A percentile compares a stretch with the other conserved stretches of the same genome.
Conservation (phyloP, 2,113 vertebrate species). For the Anguilla rostrata region DNA sequence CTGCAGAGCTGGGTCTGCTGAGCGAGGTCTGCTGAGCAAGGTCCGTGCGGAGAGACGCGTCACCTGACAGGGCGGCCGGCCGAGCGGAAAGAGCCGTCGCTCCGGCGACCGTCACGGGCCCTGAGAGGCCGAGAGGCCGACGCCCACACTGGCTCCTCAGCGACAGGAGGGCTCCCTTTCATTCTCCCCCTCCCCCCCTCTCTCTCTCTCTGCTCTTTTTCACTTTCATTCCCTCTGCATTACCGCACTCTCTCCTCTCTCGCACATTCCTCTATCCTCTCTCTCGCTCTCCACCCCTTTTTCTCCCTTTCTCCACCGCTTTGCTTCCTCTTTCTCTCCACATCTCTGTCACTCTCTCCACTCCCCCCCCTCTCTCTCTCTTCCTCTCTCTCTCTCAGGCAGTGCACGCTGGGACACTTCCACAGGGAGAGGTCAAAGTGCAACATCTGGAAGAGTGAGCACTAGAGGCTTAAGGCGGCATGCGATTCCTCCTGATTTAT, state of each 20-base stretch:
- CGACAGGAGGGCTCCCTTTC: too few relatives aligned
- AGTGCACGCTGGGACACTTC: neutral
- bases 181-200: neutral
- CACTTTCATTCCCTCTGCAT: neutral
- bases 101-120: neutral
- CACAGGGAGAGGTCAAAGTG: neutral
- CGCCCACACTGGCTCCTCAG: too few relatives aligned
- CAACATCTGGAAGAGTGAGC: neutral
- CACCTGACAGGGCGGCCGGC: neutral
- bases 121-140: neutral
- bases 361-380: neutral
- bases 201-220: neutral
- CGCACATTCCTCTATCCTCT: too few relatives aligned
- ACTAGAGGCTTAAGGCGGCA: neutral
- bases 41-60: neutral
- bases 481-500: constrained; percentile 13
- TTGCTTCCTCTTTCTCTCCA: neutral
- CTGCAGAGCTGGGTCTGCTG: too few relatives aligned
- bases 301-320: neutral
- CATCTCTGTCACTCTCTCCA: too few relatives aligned
- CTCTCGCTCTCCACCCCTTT: too few relatives aligned
- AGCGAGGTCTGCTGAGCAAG: neutral
- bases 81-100: neutral
- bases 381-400: neutral
- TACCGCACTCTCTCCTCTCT: too few relatives aligned